These are phyloP conservation scores for Entelurus aequoreus DNA, from an alignment of 2,113 vertebrate species.

Conservation along the genomic window DNA sequence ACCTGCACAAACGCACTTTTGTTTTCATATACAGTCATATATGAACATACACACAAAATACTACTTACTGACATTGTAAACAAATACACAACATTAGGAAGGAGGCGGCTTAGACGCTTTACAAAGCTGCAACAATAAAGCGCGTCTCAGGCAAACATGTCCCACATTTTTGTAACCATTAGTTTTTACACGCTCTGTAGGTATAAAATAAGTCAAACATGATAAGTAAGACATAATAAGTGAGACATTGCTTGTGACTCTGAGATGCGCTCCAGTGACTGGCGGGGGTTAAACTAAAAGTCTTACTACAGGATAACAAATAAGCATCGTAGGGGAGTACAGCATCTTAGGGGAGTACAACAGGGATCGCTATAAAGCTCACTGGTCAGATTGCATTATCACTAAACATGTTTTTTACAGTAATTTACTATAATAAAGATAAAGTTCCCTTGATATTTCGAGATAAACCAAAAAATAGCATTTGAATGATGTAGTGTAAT, in stretches of 20 bases:
- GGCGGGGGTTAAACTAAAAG: conserved; percentile 67
- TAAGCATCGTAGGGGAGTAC: conserved; percentile 38
- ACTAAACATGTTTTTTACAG: not conserved
- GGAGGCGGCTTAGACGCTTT: conserved; percentile 31
- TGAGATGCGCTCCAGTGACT: conserved; percentile 50
- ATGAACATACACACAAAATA: conserved; percentile 77
- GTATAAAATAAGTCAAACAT: conserved; percentile 8
- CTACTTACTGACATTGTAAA: conserved; percentile 63
- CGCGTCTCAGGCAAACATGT: conserved; percentile 36
- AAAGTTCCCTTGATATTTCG: not conserved
- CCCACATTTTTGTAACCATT: not conserved
- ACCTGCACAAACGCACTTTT: conserved; percentile 65
- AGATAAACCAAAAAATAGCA: not conserved
- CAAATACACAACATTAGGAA: conserved; percentile 14
- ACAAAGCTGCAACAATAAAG: conserved; percentile 43
- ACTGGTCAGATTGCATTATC: conserved; percentile 46
- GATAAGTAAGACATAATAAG: not conserved
- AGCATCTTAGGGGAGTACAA: conserved; percentile 42
- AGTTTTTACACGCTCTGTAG: not conserved
- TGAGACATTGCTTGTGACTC: conserved; percentile 7
- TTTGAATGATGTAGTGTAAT: not conserved
- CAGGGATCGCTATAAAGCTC: conserved; percentile 22
- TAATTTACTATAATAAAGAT: not conserved
- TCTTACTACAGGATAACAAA: conserved; percentile 40
- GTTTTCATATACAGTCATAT: conserved; percentile 67